Percentiles rank a stretch among this genome's conserved stretches.
These are phyloP conservation scores for Spheniscus mendiculus DNA, from an alignment of 2,113 vertebrate species.

Conservation along the genomic window DNA sequence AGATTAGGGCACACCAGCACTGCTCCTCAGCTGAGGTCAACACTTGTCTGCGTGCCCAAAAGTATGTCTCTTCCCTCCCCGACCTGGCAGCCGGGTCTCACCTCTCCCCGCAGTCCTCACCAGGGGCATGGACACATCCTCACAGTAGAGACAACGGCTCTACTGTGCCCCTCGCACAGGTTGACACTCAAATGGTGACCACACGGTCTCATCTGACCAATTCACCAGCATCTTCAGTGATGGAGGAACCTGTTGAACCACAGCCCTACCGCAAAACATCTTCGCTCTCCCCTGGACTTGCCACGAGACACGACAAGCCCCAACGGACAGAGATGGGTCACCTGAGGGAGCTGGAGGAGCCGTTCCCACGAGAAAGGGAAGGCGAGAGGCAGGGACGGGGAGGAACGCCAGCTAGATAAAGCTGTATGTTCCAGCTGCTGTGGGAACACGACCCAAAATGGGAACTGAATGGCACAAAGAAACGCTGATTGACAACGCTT, in stretches of 20 bases:
- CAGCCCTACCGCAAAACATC: background rate
- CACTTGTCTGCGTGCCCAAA: background rate
- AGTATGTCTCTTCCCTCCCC: background rate
- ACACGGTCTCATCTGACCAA: background rate
- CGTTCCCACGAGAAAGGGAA: background rate
- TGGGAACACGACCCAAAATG: background rate
- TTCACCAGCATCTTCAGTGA: background rate
- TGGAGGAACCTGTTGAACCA: background rate
- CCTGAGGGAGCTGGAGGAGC: background rate
- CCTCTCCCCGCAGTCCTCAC: background rate
- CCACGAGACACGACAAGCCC: accelerated
- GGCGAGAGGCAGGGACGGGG: background rate
- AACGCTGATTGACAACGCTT: background rate
- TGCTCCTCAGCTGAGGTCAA: background rate
- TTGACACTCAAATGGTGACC: background rate
- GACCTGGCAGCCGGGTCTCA: background rate
- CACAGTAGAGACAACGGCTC: background rate
- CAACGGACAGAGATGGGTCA: background rate
- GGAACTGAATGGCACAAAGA: background rate
- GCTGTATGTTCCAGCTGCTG: background rate
- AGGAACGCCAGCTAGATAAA: background rate
- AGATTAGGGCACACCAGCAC: background rate
- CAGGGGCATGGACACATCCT: background rate
- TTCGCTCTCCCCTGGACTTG: background rate
- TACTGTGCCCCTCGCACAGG: background rate